A percentile compares a stretch with the other conserved stretches of the same genome.
Conservation (phyloP, 2,113 vertebrate species). For the Nerophis lumbriciformis region DNA sequence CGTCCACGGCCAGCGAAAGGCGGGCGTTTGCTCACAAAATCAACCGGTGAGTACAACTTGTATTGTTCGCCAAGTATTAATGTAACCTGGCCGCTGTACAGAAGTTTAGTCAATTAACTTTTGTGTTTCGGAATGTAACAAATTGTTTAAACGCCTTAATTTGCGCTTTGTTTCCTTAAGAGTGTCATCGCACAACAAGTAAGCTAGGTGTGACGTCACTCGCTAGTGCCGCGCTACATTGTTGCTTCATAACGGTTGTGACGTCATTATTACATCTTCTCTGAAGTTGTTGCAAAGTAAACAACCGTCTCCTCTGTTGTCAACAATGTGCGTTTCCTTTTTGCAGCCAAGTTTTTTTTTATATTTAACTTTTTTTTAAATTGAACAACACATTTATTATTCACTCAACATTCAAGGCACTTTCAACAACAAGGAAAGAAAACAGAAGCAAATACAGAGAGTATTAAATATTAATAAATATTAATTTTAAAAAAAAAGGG, state of each 20-base stretch:
- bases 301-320: too few species aligned
- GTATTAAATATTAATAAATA: too few species aligned
- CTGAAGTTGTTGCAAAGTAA: too few species aligned
- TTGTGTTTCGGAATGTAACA: not conserved
- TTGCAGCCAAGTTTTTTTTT: too few species aligned
- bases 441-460: too few species aligned
- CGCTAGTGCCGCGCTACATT: not conserved
- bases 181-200: not conserved
- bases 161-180: not conserved
- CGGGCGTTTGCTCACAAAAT: slow-evolving; percentile 88
- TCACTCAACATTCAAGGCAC: too few species aligned
- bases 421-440: too few species aligned
- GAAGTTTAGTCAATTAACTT: not conserved
- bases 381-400: too few species aligned
- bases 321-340: too few species aligned
- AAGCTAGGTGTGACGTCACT: slow-evolving; percentile 12
- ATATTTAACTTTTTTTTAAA: too few species aligned
- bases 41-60: slow-evolving; percentile 76
- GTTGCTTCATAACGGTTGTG: not conserved
- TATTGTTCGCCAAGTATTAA: slow-evolving; percentile 18
- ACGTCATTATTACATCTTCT: not conserved
- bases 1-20: slow-evolving; percentile 76
- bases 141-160: not conserved
- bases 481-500: too few species aligned
- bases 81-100: not conserved